Base-by-base conservation (phyloP, 2,888 invertebrate species). In the Agrenia bidenticulata region DNA sequence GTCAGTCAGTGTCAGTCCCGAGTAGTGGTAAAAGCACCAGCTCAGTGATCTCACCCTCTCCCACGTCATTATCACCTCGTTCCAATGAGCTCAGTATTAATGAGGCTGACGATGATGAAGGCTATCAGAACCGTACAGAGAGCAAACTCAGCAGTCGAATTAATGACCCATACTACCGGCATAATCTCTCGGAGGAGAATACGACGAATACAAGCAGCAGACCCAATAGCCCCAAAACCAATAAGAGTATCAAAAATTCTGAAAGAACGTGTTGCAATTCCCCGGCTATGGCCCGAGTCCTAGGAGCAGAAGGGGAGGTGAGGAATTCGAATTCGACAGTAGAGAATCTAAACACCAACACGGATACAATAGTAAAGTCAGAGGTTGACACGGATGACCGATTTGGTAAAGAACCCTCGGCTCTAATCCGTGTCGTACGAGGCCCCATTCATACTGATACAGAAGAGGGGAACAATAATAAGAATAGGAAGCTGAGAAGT, bases 31-130 rank as follows among this genome's bases (percentile, higher is more conserved):
- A 19, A 5, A 15, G 9, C n/a, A 45, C 7, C n/a, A 45, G n/a
- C 4, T 45, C 11, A 55, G 26, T 17, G 51, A 21, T 63, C 63
- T 41, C 57, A 57, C 24, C 63, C 51, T 24, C 41, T 57, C 17
- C 45, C 23, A n/a, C 57, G 37, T 17, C 17, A 19, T n/a, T 39
- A 2, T 2, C 7, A 9, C 15, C 17, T 45, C 7, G 4, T 21
- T 19, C 49, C 26, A n/a, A 55, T 50, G 19, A 59, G 26, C 11
- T 13, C 13, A 5, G 15, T 7, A 57, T 7, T 21, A 21, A 13
- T 57, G 23, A 17, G 19, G 7, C 4, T 57, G 23, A 39, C 19
- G 23, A 39, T 23, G 57, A 41, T 39, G 2, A 57, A 11, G 11
- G 11, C 32, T 11, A n/a, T n/a, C n/a, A n/a, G n/a, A n/a, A n/a